Evolutionary conservation across 2,113 vertebrate species (phyloP), one percentile per base, ranked within the genome.

Genomic region (Nymphicus hollandicus): DNA sequence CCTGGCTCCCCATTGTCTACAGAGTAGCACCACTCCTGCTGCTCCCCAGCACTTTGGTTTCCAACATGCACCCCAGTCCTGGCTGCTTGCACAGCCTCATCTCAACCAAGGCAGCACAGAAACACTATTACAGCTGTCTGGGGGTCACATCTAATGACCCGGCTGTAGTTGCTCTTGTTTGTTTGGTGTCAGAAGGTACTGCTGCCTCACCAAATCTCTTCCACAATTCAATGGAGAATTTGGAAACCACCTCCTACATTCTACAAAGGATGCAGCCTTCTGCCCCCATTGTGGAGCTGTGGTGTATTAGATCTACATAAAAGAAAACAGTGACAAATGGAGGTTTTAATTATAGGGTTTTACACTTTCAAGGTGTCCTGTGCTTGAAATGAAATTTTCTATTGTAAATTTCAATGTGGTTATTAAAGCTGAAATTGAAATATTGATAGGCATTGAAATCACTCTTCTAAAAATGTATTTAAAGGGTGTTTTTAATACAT

Each of bases 401-500:
- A 11, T 61, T 68, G 52, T 44, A 91, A 93, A 87, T 68, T 65
- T 11, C 11, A 7, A 50, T 35, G 20, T 35, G 13, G 37, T 55
- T 85, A 74, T 81, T 76, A 46, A 87, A 94, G 23, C 41, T 64
- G 39, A 37, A 79, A 56, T 15, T 71, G 66, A 79, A 96, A 89
- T 79, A 81, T 47, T 84, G 69, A 68, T 81, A 84, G 10, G 5
- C 6, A 25, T 64, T 72, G 18, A n/a, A 83, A 74, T 29, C n/a
- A 33, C 13, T 53, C 14, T 41, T 65, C 29, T 44, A 87, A 88
- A 86, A 72, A 82, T 22, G 1, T 18, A 47, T 82, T 89, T 89
- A 60, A 91, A 64, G 7, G 8, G 3, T 64, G 16, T 47, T 91
- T 83, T 87, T 3, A 88, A 82, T 12, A 50, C 24, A 16, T 33